These are phyloP conservation scores for Bufo bufo DNA, from an alignment of 2,113 vertebrate genomes.

Conservation along the genomic window DNA sequence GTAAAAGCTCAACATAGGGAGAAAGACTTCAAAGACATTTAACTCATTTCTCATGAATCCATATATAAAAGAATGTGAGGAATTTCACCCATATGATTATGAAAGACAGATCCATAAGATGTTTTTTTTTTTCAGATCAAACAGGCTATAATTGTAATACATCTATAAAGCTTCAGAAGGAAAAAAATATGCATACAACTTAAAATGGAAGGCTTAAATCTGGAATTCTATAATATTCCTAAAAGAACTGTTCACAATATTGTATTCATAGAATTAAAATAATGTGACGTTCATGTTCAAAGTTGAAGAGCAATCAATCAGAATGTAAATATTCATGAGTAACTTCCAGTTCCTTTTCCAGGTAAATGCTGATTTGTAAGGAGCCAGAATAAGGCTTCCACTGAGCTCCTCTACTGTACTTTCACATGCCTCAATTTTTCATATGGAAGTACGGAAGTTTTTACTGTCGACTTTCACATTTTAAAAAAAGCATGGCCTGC, in stretches of 20 bases:
- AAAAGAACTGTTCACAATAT: background rate
- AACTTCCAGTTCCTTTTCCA: background rate
- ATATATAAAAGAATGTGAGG: constrained; percentile 39
- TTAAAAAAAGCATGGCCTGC: too few relatives aligned
- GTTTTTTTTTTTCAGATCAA: background rate
- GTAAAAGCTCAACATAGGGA: constrained; percentile 31
- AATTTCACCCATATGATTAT: constrained; percentile 29
- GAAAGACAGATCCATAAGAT: constrained; percentile 14
- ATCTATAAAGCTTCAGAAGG: background rate
- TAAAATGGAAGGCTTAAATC: background rate
- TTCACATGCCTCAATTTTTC: too few relatives aligned
- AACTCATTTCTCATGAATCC: constrained; percentile 41
- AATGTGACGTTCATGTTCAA: background rate
- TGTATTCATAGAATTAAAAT: background rate
- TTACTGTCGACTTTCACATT: too few relatives aligned
- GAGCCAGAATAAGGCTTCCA: background rate
- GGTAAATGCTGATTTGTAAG: background rate
- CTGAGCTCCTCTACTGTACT: too few relatives aligned
- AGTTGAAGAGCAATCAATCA: background rate
- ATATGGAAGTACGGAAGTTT: too few relatives aligned
- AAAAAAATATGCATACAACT: background rate
- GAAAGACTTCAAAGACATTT: constrained; percentile 35
- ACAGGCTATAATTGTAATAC: constrained; percentile 5
- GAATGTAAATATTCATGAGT: background rate
- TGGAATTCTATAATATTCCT: background rate